A percentile compares a stretch with the other conserved stretches of the same genome.
Evolutionary conservation across 2,113 vertebrate genomes (phyloP).

Genomic region (Ictidomys tridecemlineatus): DNA sequence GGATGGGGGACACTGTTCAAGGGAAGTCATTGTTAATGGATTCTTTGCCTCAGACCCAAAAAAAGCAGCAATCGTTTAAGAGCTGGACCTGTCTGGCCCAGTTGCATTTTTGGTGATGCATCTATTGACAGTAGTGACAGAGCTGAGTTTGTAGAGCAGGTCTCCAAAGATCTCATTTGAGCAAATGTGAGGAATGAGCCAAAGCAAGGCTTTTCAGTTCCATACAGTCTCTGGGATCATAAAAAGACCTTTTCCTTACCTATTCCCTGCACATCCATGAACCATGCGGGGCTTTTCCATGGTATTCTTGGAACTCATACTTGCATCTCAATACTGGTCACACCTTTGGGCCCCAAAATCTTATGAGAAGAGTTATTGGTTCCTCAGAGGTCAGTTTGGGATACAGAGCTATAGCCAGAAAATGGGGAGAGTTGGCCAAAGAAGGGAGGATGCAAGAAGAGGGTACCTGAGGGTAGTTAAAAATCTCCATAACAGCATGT

Average conservation of each 20-base stretch:
- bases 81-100: constrained; percentile 73
- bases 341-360: not conserved
- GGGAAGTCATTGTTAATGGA: constrained; percentile 72
- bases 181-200: constrained; percentile 63
- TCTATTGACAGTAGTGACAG: constrained; percentile 80
- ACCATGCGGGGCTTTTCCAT: not conserved
- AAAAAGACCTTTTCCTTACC: constrained; percentile 13
- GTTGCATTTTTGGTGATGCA: constrained; percentile 76
- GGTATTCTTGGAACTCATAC: not conserved
- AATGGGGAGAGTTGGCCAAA: not conserved
- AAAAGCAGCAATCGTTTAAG: constrained; percentile 81
- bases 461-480: not conserved
- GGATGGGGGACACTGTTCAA: not conserved
- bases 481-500: not conserved
- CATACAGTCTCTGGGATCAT: constrained; percentile 14
- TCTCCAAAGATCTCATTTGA: constrained; percentile 78
- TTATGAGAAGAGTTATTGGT: constrained; percentile 30
- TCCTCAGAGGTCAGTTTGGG: not conserved
- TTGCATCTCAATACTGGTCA: not conserved
- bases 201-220: constrained; percentile 54
- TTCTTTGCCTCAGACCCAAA: constrained; percentile 77
- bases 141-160: constrained; percentile 71
- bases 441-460: not conserved
- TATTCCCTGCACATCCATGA: not conserved
- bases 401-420: constrained; percentile 36